Evolutionary conservation across 2,888 invertebrate genomes (phyloP).

Genomic region (Papilio gigon): DNA sequence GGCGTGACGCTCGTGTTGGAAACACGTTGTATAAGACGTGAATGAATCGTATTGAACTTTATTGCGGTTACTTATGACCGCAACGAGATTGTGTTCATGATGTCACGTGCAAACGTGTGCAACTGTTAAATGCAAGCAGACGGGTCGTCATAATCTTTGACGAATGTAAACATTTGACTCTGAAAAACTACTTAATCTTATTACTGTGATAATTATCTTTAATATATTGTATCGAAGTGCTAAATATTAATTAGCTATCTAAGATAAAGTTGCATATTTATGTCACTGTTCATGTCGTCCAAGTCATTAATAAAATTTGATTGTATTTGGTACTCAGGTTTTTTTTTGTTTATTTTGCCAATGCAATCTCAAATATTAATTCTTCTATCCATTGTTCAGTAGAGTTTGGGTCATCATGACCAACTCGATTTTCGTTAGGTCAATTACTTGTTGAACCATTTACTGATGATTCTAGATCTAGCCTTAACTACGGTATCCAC

Average conservation of each 20-base stretch:
- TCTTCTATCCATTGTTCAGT: neutral
- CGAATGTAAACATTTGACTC: neutral
- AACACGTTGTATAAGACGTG: neutral
- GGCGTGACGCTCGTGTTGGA: neutral
- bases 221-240: too few relatives aligned
- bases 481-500: neutral
- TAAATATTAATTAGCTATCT: too few relatives aligned
- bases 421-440: conserved; percentile 2
- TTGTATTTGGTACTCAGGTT: too few relatives aligned
- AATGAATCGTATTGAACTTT: conserved; percentile 7
- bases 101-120: conserved; percentile 8
- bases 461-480: neutral
- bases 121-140: conserved; percentile 1
- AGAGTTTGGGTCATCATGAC: neutral
- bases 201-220: too few relatives aligned
- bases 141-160: neutral
- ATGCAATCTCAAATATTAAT: too few relatives aligned
- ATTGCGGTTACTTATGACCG: conserved; percentile 18
- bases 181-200: too few relatives aligned
- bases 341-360: too few relatives aligned
- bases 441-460: neutral
- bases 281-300: too few relatives aligned
- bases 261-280: too few relatives aligned
- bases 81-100: conserved; percentile 8
- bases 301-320: too few relatives aligned